Conservation (phyloP, 2,888 invertebrate genomes). For the Aquatica leii region DNA sequence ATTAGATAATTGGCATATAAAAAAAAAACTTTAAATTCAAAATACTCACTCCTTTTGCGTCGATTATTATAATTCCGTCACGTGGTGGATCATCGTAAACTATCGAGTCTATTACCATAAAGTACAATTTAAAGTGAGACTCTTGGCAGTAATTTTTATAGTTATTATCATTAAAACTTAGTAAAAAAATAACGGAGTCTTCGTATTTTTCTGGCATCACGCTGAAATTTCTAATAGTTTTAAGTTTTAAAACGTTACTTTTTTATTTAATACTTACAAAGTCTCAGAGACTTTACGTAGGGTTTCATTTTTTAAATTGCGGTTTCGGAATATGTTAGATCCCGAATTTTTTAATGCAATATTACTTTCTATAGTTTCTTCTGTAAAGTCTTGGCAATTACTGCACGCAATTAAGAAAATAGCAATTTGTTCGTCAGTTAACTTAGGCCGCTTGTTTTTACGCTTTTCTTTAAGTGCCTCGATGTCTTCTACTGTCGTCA, state of each 20-base stretch:
- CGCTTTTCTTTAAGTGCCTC: neutral
- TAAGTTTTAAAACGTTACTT: neutral
- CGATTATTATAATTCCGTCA: slow-evolving; percentile 71
- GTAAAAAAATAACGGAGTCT: slow-evolving; percentile 63
- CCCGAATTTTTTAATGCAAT: neutral
- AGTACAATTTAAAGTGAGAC: slow-evolving; percentile 65
- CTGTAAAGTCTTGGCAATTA: slow-evolving; percentile 58
- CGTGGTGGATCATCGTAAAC: slow-evolving; percentile 66
- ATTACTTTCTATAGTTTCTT: neutral
- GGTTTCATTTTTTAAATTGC: neutral
- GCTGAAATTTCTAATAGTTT: slow-evolving; percentile 48
- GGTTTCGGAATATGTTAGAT: neutral
- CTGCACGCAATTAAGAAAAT: slow-evolving; percentile 55
- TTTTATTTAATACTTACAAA: neutral
- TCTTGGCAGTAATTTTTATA: slow-evolving; percentile 61
- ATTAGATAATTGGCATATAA: neutral
- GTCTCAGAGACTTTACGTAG: neutral
- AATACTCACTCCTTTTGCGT: too few relatives aligned
- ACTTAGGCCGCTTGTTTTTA: slow-evolving; percentile 43
- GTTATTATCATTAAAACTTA: slow-evolving; percentile 63
- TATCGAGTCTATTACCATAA: slow-evolving; percentile 60
- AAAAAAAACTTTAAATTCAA: too few relatives aligned
- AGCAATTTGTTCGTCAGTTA: slow-evolving; percentile 69
- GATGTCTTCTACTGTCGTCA: neutral
- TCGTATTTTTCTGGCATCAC: slow-evolving; percentile 64